These are phyloP conservation scores for Eulithis testata DNA, from an alignment of 2,888 invertebrate species.

Conservation along the genomic window DNA sequence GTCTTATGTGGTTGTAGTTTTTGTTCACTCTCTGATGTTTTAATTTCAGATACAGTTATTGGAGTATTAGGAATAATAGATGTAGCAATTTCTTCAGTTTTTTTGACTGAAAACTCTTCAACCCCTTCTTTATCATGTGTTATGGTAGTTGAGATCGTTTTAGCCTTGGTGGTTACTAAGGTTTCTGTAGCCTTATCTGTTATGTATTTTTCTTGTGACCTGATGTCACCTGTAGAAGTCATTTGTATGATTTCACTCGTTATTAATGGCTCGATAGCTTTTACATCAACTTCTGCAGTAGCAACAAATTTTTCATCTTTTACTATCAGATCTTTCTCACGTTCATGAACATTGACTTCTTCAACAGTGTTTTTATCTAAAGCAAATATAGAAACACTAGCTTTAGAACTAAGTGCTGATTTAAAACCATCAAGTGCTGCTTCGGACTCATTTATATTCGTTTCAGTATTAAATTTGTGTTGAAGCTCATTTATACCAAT, in stretches of 20 bases:
- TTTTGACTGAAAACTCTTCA: slow-evolving; percentile 55
- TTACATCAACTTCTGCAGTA: slow-evolving; percentile 84
- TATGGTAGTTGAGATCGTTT: slow-evolving; percentile 84
- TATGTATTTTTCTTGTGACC: slow-evolving; percentile 78
- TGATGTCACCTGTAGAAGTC: slow-evolving; percentile 79
- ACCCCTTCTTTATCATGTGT: slow-evolving; percentile 87
- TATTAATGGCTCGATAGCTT: slow-evolving; percentile 84
- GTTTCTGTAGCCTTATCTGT: slow-evolving; percentile 68
- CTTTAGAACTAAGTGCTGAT: slow-evolving; percentile 68
- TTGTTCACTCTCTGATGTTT: slow-evolving; percentile 87
- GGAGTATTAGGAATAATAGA: slow-evolving; percentile 85
- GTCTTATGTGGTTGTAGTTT: slow-evolving; percentile 67
- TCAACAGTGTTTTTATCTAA: slow-evolving; percentile 85
- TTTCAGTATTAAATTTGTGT: slow-evolving; percentile 84
- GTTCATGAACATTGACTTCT: slow-evolving; percentile 87
- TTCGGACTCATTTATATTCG: slow-evolving; percentile 86
- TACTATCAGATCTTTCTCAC: slow-evolving; percentile 83
- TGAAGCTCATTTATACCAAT: slow-evolving; percentile 86
- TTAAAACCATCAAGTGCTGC: slow-evolving; percentile 73
- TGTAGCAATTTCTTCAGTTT: slow-evolving; percentile 67
- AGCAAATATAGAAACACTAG: slow-evolving; percentile 78
- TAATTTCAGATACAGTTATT: slow-evolving; percentile 85
- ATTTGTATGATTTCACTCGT: slow-evolving; percentile 81
- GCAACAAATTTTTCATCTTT: slow-evolving; percentile 79
- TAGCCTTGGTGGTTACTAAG: slow-evolving; percentile 86